Conservation (phyloP, 2,797 vertebrate genomes). For the Anomalospiza imberbis region DNA sequence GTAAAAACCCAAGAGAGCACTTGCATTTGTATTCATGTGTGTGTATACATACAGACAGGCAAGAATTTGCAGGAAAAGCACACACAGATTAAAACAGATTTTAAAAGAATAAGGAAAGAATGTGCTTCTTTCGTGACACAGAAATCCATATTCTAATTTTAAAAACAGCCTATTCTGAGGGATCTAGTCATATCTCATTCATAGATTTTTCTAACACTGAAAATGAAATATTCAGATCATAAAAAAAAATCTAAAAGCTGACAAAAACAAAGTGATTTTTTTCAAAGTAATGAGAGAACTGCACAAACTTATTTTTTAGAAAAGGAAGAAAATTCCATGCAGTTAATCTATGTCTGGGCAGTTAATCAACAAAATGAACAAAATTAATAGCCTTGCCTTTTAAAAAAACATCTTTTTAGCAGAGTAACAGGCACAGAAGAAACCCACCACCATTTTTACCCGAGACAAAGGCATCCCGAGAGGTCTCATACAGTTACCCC, state of each 20-base stretch:
- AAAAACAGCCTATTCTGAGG: background rate
- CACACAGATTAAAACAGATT: background rate
- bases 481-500: background rate
- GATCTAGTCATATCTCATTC: background rate
- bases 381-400: background rate
- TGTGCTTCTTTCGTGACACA: background rate
- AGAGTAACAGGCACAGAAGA: background rate
- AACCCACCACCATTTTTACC: background rate
- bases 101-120: background rate
- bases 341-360: background rate
- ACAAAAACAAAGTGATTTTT: background rate
- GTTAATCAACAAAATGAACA: background rate
- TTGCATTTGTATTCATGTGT: background rate
- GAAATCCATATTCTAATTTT: background rate
- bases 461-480: conserved; percentile 19
- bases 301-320: background rate
- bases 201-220: background rate
- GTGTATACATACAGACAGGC: background rate
- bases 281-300: background rate
- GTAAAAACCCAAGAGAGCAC: background rate
- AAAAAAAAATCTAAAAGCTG: background rate
- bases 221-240: background rate
- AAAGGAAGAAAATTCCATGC: background rate
- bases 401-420: background rate
- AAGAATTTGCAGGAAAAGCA: background rate